Conservation (phyloP, 1,140 invertebrate genomes). For the Probaryconus sp. region DNA sequence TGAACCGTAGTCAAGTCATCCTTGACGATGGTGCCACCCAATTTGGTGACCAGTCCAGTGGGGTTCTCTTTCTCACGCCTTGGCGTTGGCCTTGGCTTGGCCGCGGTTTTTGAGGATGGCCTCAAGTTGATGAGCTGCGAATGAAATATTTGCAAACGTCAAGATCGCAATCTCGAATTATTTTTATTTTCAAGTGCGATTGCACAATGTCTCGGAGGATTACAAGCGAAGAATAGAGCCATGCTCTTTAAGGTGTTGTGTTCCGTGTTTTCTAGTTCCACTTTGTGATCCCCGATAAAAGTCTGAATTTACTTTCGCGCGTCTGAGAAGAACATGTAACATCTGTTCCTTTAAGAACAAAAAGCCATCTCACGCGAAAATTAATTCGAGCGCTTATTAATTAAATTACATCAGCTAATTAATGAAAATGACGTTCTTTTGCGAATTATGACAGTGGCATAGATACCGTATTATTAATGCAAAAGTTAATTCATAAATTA, state of each 20-base stretch:
- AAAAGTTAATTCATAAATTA: too few relatives aligned
- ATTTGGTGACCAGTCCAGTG: conserved; percentile 87
- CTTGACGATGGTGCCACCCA: conserved; percentile 89
- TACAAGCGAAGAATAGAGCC: conserved; percentile 23
- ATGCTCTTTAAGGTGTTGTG: conserved; percentile 18
- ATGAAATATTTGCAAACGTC: conserved; percentile 6
- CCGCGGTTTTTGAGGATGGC: conserved; percentile 70
- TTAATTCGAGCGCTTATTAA: too few relatives aligned
- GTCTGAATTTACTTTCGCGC: conserved; percentile 39
- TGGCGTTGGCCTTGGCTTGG: conserved; percentile 68
- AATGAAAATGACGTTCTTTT: conserved; percentile 1
- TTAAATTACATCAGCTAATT: too few relatives aligned
- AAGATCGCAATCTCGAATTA: conserved; percentile 16
- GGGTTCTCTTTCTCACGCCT: conserved; percentile 82
- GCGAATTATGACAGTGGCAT: conserved; percentile 19
- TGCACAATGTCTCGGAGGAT: conserved; percentile 22
- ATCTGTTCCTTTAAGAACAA: background rate
- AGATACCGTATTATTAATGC: background rate
- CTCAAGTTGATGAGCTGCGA: conserved; percentile 76
- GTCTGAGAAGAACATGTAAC: conserved; percentile 21
- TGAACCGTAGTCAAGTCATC: conserved; percentile 90
- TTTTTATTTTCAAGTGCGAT: background rate
- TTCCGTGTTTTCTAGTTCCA: conserved; percentile 51
- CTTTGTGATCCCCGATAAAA: conserved; percentile 27
- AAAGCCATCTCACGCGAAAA: conserved; percentile 21